Evolutionary conservation across 2,113 vertebrate genomes (phyloP), one percentile per base, ranked within the genome.

Genomic region (Dunckerocampus dactyliophorus): DNA sequence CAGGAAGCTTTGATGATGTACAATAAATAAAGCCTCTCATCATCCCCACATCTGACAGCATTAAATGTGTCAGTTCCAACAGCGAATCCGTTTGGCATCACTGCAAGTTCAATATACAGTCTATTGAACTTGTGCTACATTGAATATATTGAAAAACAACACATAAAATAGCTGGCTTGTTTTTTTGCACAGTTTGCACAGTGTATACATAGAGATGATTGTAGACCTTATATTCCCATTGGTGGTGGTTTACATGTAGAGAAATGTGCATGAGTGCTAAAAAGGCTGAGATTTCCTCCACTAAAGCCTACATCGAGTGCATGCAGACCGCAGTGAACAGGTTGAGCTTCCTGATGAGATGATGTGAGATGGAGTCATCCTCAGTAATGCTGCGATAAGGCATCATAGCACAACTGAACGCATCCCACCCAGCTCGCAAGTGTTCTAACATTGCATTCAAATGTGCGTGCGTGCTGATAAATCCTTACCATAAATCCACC

Each of bases 281-380:
- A 54, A 15, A 54, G 28, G 17, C 11, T 54, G 53, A 37, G 17
- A 55, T 55, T 39, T 55, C 31, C 31, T 19, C 53, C 31, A 37
- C 53, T 53, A 67, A 58, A 47, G 9, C 42, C 42, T 37, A 49
- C n/a, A n/a, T 60, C 31, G 31, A n/a, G 65, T 45, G 19, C 13
- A 42, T 9, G 37, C 39, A 56, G 54, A 42, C 19, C 13, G 54
- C 54, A 42, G 57, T 42, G 67, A 64, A 73, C 63, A 68, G 71
- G 54, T 74, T 63, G 28, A 56, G 58, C 21, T 63, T 45, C 19
- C 49, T 75, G 49, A 72, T 60, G 59, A 68, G 51, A 43, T 63
- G 75, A 59, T 61, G 70, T 54, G 68, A 55, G 70, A 63, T 79
- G 82, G 80, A 79, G 74, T 59, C 69, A 65, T 63, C 47, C 77